Evolutionary conservation across 2,113 vertebrate species (phyloP).

Genomic region (Elaphurus davidianus): DNA sequence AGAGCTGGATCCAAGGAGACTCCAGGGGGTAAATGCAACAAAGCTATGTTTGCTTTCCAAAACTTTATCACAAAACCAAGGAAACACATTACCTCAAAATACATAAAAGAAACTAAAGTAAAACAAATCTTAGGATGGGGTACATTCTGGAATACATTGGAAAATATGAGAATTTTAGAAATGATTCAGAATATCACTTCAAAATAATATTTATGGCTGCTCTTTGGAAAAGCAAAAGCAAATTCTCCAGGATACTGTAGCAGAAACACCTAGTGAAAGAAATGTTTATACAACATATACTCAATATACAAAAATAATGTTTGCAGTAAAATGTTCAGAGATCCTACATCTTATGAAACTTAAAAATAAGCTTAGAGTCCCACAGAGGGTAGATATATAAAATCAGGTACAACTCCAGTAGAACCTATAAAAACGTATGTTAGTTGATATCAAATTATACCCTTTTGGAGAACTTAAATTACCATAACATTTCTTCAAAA

Average conservation of each 20-base stretch:
- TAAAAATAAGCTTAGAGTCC: constrained; percentile 4
- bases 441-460: not conserved
- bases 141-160: not conserved
- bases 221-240: constrained; percentile 15
- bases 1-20: not conserved
- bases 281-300: not conserved
- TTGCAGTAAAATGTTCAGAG: not conserved
- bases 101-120: constrained; percentile 2
- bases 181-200: not conserved
- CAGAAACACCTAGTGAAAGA: not conserved
- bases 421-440: not conserved
- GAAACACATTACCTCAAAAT: not conserved
- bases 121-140: not conserved
- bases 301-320: not conserved
- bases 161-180: not conserved
- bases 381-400: not conserved
- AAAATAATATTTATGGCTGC: not conserved
- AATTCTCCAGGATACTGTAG: constrained; percentile 2
- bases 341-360: constrained; percentile 1
- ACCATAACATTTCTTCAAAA: not conserved
- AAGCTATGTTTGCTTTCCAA: not conserved
- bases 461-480: not conserved
- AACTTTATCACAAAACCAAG: constrained; percentile 16
- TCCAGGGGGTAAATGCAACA: not conserved
- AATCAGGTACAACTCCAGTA: not conserved